Evolutionary conservation across 2,888 invertebrate genomes (phyloP).

Genomic region (Agriopis marginaria): DNA sequence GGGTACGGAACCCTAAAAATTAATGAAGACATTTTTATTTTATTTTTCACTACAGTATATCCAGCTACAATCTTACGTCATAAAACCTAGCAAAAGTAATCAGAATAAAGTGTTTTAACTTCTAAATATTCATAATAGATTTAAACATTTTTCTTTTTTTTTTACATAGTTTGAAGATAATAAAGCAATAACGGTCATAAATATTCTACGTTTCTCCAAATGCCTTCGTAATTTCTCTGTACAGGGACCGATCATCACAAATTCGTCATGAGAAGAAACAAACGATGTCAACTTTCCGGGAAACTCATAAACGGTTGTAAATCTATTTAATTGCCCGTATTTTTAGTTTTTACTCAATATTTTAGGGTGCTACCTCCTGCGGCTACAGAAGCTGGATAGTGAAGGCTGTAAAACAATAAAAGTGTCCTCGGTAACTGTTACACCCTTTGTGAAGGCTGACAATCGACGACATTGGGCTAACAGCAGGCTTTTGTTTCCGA

Average conservation of each 20-base stretch:
- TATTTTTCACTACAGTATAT: too few species aligned
- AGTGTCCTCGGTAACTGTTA: constrained; percentile 75
- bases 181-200: constrained; percentile 46
- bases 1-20: too few species aligned
- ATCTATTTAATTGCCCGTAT: constrained; percentile 80
- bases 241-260: constrained; percentile 58
- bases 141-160: too few species aligned
- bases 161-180: constrained; percentile 16
- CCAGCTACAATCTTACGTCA: too few species aligned
- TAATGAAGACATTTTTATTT: too few species aligned
- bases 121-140: too few species aligned
- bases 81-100: too few species aligned
- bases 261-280: constrained; percentile 59
- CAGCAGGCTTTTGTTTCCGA: constrained; percentile 69
- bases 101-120: too few species aligned
- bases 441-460: constrained; percentile 65
- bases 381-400: constrained; percentile 73
- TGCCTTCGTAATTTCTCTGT: constrained; percentile 45
- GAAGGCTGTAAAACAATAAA: constrained; percentile 79
- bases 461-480: constrained; percentile 71
- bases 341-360: constrained; percentile 68
- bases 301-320: constrained; percentile 75
- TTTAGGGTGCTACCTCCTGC: constrained; percentile 81
- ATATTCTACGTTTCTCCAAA: constrained; percentile 45
- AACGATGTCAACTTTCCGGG: constrained; percentile 64